Conservation (phyloP, 2,888 invertebrate genomes). For the Polydrusus cervinus region DNA sequence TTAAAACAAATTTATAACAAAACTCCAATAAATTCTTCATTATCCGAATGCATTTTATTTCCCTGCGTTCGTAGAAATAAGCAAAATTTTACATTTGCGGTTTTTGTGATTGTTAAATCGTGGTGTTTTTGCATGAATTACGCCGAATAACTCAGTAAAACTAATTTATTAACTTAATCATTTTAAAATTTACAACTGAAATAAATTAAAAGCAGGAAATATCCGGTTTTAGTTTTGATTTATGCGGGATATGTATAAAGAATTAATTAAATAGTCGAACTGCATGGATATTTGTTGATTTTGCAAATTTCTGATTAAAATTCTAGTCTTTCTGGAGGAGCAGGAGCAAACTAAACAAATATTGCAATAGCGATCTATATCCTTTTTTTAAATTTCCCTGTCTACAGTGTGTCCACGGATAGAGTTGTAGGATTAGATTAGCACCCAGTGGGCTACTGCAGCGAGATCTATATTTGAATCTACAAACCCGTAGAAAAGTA, state of each 20-base stretch:
- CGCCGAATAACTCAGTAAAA: constrained; percentile 18
- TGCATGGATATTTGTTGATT: constrained; percentile 32
- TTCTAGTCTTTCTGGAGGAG: background rate
- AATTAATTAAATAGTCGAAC: constrained; percentile 42
- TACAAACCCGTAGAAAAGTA: too few species aligned
- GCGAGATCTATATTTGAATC: too few species aligned
- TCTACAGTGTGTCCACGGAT: too few species aligned
- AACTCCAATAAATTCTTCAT: background rate
- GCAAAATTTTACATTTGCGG: constrained; percentile 7
- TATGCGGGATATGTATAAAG: constrained; percentile 32
- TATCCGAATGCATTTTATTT: background rate
- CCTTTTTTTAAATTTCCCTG: too few species aligned
- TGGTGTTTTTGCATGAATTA: constrained; percentile 12
- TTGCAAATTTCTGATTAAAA: constrained; percentile 2
- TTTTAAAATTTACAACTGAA: constrained; percentile 36
- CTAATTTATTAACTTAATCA: constrained; percentile 43
- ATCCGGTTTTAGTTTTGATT: constrained; percentile 38
- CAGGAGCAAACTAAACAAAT: too few species aligned
- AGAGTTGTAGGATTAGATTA: too few species aligned
- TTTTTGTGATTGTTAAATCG: constrained; percentile 19
- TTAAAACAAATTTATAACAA: background rate
- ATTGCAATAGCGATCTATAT: too few species aligned
- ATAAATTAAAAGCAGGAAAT: constrained; percentile 39
- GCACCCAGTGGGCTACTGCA: too few species aligned
- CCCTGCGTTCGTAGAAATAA: background rate